Evolutionary conservation across 1,140 invertebrate genomes (phyloP), one percentile per base, ranked within the genome.

Genomic region (Idris sp.): DNA sequence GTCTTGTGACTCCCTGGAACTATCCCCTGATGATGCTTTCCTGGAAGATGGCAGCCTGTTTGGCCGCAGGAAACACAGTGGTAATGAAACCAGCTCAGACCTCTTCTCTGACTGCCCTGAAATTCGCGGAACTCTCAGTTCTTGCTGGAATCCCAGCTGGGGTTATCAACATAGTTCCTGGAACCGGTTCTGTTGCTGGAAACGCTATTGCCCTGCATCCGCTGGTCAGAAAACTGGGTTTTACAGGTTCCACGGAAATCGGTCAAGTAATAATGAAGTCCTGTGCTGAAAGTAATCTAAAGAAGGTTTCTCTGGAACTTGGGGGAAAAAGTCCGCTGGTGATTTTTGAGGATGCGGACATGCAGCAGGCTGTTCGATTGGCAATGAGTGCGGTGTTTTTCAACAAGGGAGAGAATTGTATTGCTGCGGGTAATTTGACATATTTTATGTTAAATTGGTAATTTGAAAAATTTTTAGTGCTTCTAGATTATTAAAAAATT

Each of bases 331-430:
- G 96, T 38, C 97, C 97, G 0, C 85, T 98, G 2, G 93, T 99
- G 15, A 96, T 99, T 61, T 98, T 98, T 80, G 91, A 91, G 18
- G 97, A 99, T 83, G 96, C 94, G 83, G 96, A 99, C 86, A 81
- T 98, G 13, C 96, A 98, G 67, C 96, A 96, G 75, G 96, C 96
- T 36, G 94, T 98, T 1, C 91, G 92, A 86, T 90, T 96, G 83
- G 95, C 93, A 2, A 96, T 97, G 93, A 91, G 92, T 62, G 93
- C 95, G 22, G 97, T 98, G 0, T 99, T 98, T 87, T 99, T 99
- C 88, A 99, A 99, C 85, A 99, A 99, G 83, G 98, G 98, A 49
- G 97, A 99, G 88, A 98, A 98, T 83, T 99, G 97, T 84, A 98
- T 99, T 74, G 96, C 97, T 4, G 97, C 97, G 19, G 97, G 86